phyloP scores from a whole-genome alignment of 2,888 invertebrate species.

The Tanytarsus gracilentus region DNA sequence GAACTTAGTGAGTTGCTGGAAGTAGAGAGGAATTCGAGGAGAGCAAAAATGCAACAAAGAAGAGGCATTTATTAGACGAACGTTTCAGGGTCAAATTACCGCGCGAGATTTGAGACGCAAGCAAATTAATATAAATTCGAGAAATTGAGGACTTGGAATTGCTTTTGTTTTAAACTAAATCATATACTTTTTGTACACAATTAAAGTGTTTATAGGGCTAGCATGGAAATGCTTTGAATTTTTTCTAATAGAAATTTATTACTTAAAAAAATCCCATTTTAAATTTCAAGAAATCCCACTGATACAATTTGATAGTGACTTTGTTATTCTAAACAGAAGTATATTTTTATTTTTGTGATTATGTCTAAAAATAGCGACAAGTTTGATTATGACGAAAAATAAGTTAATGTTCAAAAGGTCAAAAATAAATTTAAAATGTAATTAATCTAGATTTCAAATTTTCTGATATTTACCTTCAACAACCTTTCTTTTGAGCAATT shows the following conservation, averaged over 20 bases:
- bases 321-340: no score
- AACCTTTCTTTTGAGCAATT: neutral
- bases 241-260: neutral
- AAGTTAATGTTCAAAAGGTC: no score
- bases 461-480: no score
- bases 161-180: neutral
- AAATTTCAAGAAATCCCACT: no score
- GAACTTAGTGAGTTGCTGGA: neutral
- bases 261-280: no score
- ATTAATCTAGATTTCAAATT: no score
- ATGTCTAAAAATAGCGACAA: no score
- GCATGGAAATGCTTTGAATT: neutral
- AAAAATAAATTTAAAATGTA: no score
- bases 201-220: neutral
- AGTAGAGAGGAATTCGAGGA: neutral
- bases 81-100: neutral
- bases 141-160: neutral
- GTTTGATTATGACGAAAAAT: no score
- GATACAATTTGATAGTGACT: no score
- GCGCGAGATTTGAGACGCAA: no score
- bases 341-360: no score
- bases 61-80: neutral
- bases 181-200: neutral
- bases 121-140: neutral
- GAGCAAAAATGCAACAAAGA: conserved; percentile 13